Conservation (phyloP, 2,797 vertebrate species). For the Sebastiscus albofasciatus region DNA sequence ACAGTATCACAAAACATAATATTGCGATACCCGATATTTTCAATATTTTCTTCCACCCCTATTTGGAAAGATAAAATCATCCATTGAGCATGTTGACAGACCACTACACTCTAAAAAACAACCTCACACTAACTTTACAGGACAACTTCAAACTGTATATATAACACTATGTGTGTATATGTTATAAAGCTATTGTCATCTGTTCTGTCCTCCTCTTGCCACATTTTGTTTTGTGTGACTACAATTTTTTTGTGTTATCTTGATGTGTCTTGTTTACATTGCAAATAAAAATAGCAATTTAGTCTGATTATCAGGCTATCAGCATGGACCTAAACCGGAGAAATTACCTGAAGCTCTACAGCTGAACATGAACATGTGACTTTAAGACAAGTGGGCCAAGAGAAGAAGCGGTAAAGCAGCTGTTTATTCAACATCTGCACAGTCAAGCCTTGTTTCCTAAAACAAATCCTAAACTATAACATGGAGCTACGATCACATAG, state of each 20-base stretch:
- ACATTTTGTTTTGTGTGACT: neutral
- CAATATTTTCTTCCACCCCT: no score
- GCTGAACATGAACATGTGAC: neutral
- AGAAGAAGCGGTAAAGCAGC: neutral
- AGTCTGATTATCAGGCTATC: neutral
- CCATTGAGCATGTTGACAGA: neutral
- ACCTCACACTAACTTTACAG: neutral
- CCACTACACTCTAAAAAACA: neutral
- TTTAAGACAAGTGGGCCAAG: neutral
- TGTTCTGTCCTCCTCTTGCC: neutral
- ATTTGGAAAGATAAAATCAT: neutral
- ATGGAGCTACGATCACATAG: neutral
- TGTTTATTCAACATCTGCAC: constrained; percentile 28
- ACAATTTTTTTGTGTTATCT: neutral
- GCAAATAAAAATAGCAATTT: neutral
- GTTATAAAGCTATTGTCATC: neutral
- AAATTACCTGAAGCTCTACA: neutral
- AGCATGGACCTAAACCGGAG: neutral
- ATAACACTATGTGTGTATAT: neutral
- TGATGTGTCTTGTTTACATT: neutral
- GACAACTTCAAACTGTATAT: neutral
- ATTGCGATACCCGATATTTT: no score
- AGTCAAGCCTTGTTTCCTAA: neutral
- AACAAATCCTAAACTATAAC: neutral
- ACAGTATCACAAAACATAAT: no score